phyloP scores from a whole-genome alignment of 2,888 invertebrate species.

The Noctua comes region DNA sequence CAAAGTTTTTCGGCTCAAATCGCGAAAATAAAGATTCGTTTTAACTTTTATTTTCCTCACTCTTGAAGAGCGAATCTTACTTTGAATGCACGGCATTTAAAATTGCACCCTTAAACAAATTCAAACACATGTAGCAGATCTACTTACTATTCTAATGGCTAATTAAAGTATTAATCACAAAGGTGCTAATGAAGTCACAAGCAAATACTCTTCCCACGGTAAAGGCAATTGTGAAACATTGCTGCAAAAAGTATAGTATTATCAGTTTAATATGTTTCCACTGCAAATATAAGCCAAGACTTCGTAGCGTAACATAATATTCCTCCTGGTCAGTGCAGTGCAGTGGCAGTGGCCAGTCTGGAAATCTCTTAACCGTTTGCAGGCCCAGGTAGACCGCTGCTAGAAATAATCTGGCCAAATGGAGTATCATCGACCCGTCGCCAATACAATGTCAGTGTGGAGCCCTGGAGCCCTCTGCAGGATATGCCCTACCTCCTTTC shows the following conservation, averaged over 20 bases:
- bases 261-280: background rate
- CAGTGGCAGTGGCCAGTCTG: too few species aligned
- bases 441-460: too few species aligned
- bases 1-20: background rate
- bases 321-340: too few species aligned
- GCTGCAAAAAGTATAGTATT: constrained; percentile 5
- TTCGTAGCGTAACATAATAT: too few species aligned
- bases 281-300: background rate
- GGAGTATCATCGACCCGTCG: too few species aligned
- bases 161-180: constrained; percentile 17
- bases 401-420: too few species aligned
- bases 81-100: background rate
- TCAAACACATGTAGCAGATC: background rate
- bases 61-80: background rate
- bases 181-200: constrained; percentile 12
- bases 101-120: background rate
- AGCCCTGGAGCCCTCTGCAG: too few species aligned
- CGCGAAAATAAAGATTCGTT: background rate
- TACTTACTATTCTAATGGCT: background rate
- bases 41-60: background rate
- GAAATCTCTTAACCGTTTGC: too few species aligned
- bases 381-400: too few species aligned
- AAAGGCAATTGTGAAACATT: constrained; percentile 10
- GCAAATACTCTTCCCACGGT: constrained; percentile 27
- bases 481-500: too few species aligned